A percentile compares a stretch with the other conserved stretches of the same genome.
These are phyloP conservation scores for Siniperca chuatsi DNA, from an alignment of 2,113 vertebrate species.

Conservation along the genomic window DNA sequence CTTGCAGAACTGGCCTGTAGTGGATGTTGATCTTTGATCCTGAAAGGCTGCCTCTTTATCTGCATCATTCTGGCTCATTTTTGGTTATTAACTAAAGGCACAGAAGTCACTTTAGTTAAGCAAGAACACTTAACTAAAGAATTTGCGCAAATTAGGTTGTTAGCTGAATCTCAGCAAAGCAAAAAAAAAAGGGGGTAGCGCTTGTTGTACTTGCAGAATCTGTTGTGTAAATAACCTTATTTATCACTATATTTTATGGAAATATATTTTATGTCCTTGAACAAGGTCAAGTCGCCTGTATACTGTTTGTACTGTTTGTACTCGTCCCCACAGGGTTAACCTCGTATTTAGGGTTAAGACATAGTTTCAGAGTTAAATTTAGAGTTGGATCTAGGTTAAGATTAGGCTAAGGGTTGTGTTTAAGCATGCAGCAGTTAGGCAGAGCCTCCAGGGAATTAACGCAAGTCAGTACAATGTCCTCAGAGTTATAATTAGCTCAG, in stretches of 20 bases:
- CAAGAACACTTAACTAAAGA: neutral
- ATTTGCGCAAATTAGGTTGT: neutral
- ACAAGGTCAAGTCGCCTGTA: neutral
- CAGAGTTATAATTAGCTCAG: conserved; percentile 34
- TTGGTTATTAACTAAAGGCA: neutral
- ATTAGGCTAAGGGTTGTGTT: conserved; percentile 1
- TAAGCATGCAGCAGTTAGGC: neutral
- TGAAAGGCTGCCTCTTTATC: neutral
- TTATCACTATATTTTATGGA: neutral
- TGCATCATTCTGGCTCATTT: neutral
- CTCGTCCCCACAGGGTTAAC: neutral
- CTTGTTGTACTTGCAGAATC: neutral
- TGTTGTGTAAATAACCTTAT: neutral
- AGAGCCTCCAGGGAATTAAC: neutral
- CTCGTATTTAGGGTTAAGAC: neutral
- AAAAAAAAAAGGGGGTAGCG: neutral
- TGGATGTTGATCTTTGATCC: neutral
- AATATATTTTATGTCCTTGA: neutral
- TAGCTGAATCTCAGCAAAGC: neutral
- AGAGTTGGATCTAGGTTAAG: conserved; percentile 18
- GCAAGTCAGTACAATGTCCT: conserved; percentile 7
- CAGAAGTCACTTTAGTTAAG: too few relatives aligned
- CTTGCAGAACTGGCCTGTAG: neutral
- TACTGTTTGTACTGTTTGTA: neutral
- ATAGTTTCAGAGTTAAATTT: neutral